Conservation (phyloP, 2,113 vertebrate species). For the Mustelus asterias region DNA sequence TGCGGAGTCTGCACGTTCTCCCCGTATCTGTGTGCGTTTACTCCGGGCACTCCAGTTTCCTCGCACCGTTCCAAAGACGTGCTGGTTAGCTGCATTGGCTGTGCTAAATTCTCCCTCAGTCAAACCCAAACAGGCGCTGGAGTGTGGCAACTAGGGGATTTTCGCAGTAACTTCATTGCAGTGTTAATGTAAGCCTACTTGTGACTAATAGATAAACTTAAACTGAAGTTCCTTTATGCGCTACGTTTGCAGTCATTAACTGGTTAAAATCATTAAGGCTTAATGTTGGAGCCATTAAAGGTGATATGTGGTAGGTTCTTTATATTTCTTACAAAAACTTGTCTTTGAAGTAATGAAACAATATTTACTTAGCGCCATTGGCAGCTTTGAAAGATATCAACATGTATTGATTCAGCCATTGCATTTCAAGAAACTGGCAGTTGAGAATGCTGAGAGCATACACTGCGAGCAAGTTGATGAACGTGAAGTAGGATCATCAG, state of each 20-base stretch:
- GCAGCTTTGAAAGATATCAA: neutral
- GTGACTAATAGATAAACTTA: too few relatives aligned
- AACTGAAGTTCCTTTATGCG: neutral
- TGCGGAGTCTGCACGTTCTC: too few relatives aligned
- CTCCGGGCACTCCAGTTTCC: too few relatives aligned
- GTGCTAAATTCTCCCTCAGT: too few relatives aligned
- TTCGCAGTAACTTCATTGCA: too few relatives aligned
- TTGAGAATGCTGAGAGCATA: neutral
- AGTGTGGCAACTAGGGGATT: too few relatives aligned
- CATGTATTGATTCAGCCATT: slow-evolving; percentile 8
- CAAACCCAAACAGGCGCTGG: too few relatives aligned
- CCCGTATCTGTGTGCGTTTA: too few relatives aligned
- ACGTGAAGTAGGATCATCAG: neutral
- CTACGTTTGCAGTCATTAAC: neutral
- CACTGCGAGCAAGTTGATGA: neutral
- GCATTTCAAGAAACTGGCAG: neutral
- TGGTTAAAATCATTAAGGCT: neutral
- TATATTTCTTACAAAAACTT: too few relatives aligned
- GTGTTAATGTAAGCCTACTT: too few relatives aligned
- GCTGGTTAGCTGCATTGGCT: too few relatives aligned
- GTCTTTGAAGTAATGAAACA: neutral
- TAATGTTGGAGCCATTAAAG: neutral
- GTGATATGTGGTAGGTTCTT: neutral
- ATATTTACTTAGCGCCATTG: neutral
- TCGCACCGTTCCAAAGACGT: too few relatives aligned